Percentiles rank a stretch among this genome's conserved stretches.
phyloP scores from a whole-genome alignment of 2,113 vertebrate species.

The Hippolais icterina region DNA sequence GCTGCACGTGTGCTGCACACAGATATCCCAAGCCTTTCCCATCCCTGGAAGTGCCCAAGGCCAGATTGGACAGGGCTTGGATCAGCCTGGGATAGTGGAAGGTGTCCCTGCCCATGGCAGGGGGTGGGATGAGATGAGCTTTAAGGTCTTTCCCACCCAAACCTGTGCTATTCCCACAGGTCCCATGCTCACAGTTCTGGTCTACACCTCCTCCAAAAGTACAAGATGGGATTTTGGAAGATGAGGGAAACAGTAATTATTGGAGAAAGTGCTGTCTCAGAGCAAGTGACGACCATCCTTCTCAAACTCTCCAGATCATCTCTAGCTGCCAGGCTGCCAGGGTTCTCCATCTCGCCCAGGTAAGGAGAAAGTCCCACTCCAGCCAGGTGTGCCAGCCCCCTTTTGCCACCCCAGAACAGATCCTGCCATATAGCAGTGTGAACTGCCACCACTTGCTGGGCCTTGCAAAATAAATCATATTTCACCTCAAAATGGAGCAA shows the following conservation, averaged over 20 bases:
- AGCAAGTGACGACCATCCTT: neutral
- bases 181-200: neutral
- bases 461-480: neutral
- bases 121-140: neutral
- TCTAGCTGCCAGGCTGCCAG: neutral
- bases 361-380: neutral
- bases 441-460: neutral
- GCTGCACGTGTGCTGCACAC: neutral
- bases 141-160: neutral
- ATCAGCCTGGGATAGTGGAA: rapidly evolving
- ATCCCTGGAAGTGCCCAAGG: neutral
- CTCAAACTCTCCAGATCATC: neutral
- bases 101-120: neutral
- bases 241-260: neutral
- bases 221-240: neutral
- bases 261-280: neutral
- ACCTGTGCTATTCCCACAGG: neutral
- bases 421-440: neutral
- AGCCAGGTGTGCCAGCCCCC: neutral
- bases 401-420: neutral
- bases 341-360: neutral
- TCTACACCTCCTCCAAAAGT: neutral
- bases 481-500: neutral
- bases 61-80: rapidly evolving
- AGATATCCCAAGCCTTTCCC: neutral